Evolutionary conservation across 2,888 invertebrate genomes (phyloP).

Genomic region (Netelia inedita): DNA sequence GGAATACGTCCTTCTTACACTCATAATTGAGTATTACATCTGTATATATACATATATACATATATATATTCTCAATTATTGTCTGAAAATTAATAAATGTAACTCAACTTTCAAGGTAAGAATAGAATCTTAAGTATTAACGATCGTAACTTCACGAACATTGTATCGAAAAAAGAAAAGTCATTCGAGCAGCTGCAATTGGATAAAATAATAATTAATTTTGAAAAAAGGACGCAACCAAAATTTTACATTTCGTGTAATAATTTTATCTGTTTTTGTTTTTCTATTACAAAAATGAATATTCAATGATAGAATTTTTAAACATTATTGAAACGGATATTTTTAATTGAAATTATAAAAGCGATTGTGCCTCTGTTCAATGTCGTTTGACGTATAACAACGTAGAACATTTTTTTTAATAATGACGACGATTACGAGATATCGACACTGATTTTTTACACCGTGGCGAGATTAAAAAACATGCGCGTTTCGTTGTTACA

Average conservation of each 20-base stretch:
- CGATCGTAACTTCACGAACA: not conserved
- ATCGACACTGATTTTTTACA: conserved; percentile 10
- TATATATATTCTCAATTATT: conserved; percentile 18
- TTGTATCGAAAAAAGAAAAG: not conserved
- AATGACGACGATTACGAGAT: not conserved
- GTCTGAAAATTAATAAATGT: conserved; percentile 6
- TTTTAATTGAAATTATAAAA: no score
- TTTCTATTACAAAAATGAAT: no score
- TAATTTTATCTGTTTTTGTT: no score
- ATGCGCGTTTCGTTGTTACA: conserved; percentile 89
- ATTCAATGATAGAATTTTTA: no score
- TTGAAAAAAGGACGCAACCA: not conserved
- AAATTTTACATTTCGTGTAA: not conserved
- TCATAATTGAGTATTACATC: not conserved
- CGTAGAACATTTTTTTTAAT: no score
- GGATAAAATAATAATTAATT: not conserved
- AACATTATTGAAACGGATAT: no score
- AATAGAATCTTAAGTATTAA: conserved; percentile 19
- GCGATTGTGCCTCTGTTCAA: no score
- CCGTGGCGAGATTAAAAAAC: conserved; percentile 30
- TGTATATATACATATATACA: conserved; percentile 6
- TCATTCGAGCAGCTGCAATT: not conserved
- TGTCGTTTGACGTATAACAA: no score
- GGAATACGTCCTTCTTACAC: conserved; percentile 46
- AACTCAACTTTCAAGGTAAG: conserved; percentile 60